These are phyloP conservation scores for Agrochola lychnidis DNA, from an alignment of 2,888 invertebrate genomes.

Conservation along the genomic window DNA sequence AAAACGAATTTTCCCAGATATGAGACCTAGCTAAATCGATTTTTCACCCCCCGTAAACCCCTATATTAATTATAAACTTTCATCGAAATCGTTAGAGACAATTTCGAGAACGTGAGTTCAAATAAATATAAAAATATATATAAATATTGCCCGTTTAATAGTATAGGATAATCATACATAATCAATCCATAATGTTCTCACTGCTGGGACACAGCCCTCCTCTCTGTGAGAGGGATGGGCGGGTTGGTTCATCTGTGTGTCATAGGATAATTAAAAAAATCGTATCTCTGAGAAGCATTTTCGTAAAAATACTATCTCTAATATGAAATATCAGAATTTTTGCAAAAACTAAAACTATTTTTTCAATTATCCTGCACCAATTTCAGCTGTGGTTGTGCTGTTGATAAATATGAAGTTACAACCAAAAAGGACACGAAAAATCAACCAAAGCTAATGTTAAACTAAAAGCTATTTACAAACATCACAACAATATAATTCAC, in stretches of 20 bases:
- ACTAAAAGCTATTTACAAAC: conserved; percentile 9
- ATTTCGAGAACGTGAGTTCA: no score
- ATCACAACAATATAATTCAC: conserved; percentile 37
- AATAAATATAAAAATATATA: no score
- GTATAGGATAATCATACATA: no score
- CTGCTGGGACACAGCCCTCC: no score
- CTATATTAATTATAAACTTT: no score
- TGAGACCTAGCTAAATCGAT: no score
- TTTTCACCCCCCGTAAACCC: no score
- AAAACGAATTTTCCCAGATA: no score
- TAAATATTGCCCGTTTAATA: no score
- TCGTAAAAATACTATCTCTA: neutral
- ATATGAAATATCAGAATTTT: neutral
- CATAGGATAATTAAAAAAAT: neutral
- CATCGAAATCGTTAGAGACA: no score
- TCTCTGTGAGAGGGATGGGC: no score
- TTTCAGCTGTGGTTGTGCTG: neutral
- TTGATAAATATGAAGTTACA: neutral
- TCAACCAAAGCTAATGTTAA: neutral
- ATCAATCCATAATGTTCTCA: no score
- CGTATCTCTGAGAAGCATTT: neutral
- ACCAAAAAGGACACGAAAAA: neutral
- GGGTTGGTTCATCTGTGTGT: neutral
- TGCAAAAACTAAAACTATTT: neutral
- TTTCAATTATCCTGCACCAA: neutral